phyloP scores from a whole-genome alignment of 2,113 vertebrate species.

The Urocitellus parryii region DNA sequence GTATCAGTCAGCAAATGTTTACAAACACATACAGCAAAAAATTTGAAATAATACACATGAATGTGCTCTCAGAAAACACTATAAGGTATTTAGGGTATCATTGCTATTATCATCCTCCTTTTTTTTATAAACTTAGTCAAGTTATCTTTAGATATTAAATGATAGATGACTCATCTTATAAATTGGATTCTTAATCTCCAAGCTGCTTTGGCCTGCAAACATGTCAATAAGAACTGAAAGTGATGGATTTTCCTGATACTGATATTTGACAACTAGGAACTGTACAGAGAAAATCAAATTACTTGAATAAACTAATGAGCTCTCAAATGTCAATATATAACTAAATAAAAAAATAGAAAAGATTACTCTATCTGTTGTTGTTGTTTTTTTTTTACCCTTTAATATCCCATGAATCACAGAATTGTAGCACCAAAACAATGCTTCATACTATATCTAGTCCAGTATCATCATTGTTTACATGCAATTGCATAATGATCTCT shows the following conservation, averaged over 20 bases:
- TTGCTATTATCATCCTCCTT: background rate
- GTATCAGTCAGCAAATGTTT: background rate
- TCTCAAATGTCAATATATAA: conserved; percentile 77
- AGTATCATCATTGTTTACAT: background rate
- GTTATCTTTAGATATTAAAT: conserved; percentile 66
- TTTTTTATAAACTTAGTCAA: conserved; percentile 47
- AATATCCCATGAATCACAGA: conserved; percentile 10
- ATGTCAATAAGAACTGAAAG: conserved; percentile 78
- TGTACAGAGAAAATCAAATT: conserved; percentile 81
- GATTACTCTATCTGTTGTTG: background rate
- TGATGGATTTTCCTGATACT: conserved; percentile 78
- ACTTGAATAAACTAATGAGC: conserved; percentile 81
- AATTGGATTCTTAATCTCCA: conserved; percentile 76
- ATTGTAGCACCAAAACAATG: background rate
- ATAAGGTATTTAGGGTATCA: background rate
- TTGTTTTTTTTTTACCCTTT: conserved; percentile 51
- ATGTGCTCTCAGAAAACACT: background rate
- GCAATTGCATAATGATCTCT: background rate
- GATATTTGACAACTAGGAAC: conserved; percentile 81
- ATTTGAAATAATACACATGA: background rate
- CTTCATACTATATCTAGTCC: background rate
- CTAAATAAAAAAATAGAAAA: conserved; percentile 67
- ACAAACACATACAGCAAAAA: background rate
- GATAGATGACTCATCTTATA: conserved; percentile 75
- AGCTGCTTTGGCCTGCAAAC: conserved; percentile 72